Percentiles rank a stretch among this genome's conserved stretches.
Evolutionary conservation across 2,888 invertebrate genomes (phyloP).

Genomic region (Polydrusus pterygomalis): DNA sequence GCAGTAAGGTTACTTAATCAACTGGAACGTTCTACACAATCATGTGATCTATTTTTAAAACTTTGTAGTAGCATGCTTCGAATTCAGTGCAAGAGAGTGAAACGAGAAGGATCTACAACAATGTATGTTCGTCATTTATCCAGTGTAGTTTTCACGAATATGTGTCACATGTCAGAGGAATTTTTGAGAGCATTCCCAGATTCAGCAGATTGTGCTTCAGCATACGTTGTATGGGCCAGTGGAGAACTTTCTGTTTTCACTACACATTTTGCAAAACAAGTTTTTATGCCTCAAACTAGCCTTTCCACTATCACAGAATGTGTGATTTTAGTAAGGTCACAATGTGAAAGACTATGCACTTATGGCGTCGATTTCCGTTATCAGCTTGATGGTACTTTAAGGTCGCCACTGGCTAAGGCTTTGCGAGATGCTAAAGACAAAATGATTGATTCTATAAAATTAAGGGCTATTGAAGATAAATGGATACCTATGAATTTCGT

Average conservation of each 20-base stretch:
- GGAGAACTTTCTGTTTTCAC: conserved; percentile 86
- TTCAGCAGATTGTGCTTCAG: conserved; percentile 83
- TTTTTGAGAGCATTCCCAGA: conserved; percentile 88
- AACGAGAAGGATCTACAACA: conserved; percentile 85
- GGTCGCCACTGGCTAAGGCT: conserved; percentile 84
- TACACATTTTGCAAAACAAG: conserved; percentile 88
- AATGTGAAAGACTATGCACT: conserved; percentile 77
- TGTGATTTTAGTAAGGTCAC: conserved; percentile 85
- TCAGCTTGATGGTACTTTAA: conserved; percentile 89
- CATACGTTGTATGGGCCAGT: conserved; percentile 94
- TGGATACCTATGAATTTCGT: conserved; percentile 90
- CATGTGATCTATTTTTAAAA: conserved; percentile 87
- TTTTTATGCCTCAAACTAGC: conserved; percentile 92
- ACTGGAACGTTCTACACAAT: conserved; percentile 82
- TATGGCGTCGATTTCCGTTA: conserved; percentile 93
- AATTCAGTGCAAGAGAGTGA: conserved; percentile 86
- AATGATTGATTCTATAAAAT: conserved; percentile 86
- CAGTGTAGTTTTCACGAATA: conserved; percentile 88
- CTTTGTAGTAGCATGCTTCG: conserved; percentile 88
- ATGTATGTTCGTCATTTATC: conserved; percentile 88
- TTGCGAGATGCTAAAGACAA: conserved; percentile 88
- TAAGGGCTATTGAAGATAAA: conserved; percentile 85
- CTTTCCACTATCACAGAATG: conserved; percentile 90
- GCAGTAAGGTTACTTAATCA: conserved; percentile 90
- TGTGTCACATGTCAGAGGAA: conserved; percentile 78